Evolutionary conservation across 2,888 invertebrate genomes (phyloP).

Genomic region (Pardosa pseudoannulata): DNA sequence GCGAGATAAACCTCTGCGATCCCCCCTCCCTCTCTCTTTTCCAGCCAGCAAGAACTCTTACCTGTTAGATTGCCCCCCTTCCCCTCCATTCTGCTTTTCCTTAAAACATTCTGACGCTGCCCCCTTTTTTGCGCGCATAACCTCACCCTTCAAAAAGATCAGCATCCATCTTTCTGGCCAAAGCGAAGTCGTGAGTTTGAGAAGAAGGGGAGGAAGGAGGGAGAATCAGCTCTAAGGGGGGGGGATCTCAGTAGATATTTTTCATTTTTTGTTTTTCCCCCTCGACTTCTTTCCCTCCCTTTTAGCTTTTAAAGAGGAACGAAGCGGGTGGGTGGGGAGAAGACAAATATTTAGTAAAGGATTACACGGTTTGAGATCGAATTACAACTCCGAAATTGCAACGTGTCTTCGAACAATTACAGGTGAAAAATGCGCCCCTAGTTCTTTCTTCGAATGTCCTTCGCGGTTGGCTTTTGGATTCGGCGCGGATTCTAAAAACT

Average conservation of each 20-base stretch:
- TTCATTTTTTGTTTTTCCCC: slow-evolving; percentile 13
- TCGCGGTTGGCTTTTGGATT: background rate
- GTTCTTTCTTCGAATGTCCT: background rate
- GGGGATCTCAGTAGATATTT: slow-evolving; percentile 2
- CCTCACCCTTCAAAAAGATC: slow-evolving; percentile 43
- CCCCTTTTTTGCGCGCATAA: slow-evolving; percentile 9
- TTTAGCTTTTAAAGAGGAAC: background rate
- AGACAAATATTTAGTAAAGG: slow-evolving; percentile 26
- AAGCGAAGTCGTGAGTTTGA: slow-evolving; percentile 50
- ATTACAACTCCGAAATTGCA: slow-evolving; percentile 27
- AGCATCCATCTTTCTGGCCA: slow-evolving; percentile 60
- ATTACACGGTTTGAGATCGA: slow-evolving; percentile 27
- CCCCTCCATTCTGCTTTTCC: background rate
- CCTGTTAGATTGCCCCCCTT: background rate
- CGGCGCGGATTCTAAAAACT: background rate
- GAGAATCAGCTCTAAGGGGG: too few species aligned
- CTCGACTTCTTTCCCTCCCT: background rate
- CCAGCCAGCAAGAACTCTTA: background rate
- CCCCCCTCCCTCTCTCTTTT: slow-evolving; percentile 24
- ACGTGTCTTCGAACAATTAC: slow-evolving; percentile 26
- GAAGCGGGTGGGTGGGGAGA: slow-evolving; percentile 6
- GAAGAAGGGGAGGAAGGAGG: slow-evolving; percentile 6
- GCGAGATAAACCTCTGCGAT: slow-evolving; percentile 35
- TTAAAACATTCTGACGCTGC: slow-evolving; percentile 13
- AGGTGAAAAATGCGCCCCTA: slow-evolving; percentile 5